Percentiles rank a stretch among this genome's conserved stretches.
Evolutionary conservation across 2,797 vertebrate genomes (phyloP).

Genomic region (Neoniphon sammara): DNA sequence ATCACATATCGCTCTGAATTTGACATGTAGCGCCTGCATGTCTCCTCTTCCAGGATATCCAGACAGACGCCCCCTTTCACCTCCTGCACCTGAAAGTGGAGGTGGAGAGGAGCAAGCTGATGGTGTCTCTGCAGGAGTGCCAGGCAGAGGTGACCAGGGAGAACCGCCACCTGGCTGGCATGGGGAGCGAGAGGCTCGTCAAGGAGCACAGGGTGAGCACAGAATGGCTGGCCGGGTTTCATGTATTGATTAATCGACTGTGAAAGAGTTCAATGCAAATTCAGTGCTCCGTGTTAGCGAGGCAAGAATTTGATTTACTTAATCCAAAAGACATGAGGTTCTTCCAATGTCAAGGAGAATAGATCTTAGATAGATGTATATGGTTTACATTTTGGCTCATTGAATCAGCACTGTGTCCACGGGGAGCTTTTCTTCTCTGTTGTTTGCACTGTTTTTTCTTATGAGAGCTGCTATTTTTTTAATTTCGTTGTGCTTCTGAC

Average conservation of each 20-base stretch:
- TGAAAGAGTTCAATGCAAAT: conserved; percentile 37
- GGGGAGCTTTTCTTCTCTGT: too few species aligned
- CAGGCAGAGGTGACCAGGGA: conserved; percentile 89
- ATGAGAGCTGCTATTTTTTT: too few species aligned
- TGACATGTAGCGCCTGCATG: not conserved
- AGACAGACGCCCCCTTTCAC: conserved; percentile 92
- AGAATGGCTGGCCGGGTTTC: not conserved
- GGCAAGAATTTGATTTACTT: conserved; percentile 23
- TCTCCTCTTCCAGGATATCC: conserved; percentile 86
- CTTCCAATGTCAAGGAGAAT: not conserved
- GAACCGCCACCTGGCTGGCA: conserved; percentile 86
- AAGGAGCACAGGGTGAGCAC: conserved; percentile 90
- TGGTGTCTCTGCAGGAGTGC: conserved; percentile 88
- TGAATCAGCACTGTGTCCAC: too few species aligned
- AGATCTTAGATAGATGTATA: not conserved
- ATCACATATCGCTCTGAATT: not conserved
- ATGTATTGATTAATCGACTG: conserved; percentile 38
- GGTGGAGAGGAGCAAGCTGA: conserved; percentile 88
- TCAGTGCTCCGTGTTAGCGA: conserved; percentile 8
- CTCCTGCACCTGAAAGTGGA: conserved; percentile 92
- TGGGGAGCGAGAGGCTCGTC: conserved; percentile 92
- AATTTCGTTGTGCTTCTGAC: too few species aligned
- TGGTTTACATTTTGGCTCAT: not conserved
- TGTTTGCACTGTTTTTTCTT: too few species aligned
- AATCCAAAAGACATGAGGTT: not conserved